phyloP scores from a whole-genome alignment of 2,797 vertebrate genomes.

The Smutsia temminckii region DNA sequence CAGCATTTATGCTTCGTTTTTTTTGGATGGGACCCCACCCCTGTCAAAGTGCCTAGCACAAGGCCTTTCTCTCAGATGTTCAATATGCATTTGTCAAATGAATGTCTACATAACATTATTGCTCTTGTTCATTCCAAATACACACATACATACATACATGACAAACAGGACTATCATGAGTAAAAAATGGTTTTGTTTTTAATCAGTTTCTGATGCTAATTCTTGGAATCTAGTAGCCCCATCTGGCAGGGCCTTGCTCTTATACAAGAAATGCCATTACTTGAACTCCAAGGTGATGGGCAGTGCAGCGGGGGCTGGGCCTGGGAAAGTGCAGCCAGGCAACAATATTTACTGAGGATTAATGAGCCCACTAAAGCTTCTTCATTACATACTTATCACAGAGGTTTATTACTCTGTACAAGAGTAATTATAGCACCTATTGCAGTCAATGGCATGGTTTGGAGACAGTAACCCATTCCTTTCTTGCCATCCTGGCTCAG shows the following conservation, averaged over 20 bases:
- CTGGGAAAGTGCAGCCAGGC: background rate
- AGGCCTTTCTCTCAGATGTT: background rate
- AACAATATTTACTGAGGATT: background rate
- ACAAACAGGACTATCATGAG: background rate
- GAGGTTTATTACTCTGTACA: background rate
- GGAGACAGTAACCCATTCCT: background rate
- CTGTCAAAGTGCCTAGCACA: background rate
- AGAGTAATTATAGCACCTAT: background rate
- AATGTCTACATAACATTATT: background rate
- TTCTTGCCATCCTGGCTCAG: background rate
- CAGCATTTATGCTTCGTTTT: background rate
- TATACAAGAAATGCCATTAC: background rate
- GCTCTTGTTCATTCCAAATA: background rate
- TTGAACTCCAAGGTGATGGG: background rate
- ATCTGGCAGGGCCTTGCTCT: background rate
- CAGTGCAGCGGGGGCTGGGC: background rate
- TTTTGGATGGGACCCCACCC: background rate
- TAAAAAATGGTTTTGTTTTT: background rate
- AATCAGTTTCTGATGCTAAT: background rate
- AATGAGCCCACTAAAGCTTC: background rate
- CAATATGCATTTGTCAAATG: background rate
- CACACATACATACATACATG: rapidly evolving
- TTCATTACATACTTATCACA: background rate
- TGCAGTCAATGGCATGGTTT: background rate
- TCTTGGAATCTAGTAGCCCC: background rate